Base-by-base conservation (phyloP, 2,888 invertebrate species). In the Leptogaster cylindrica region DNA sequence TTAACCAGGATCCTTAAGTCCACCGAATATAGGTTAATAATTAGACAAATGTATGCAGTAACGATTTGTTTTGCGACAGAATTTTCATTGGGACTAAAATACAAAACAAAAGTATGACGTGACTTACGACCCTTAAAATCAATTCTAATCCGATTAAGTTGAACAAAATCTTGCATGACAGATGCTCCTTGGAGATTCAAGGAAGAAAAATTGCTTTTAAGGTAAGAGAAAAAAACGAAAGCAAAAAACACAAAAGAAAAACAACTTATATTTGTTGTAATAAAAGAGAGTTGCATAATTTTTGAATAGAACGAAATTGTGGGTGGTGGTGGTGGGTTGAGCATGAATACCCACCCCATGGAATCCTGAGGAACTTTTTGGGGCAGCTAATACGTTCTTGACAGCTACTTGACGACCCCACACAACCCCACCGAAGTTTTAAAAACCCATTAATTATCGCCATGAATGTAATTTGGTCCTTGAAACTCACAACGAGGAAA, bases 381-480 rank as follows among this genome's bases (percentile, higher is more conserved):
- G 18, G 14, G 18, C 10, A 18, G 14, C 20, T 27, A 52, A 52
- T 23, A 33, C 18, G 52, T 8, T 27, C 52, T 31, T 52, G 52
- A 52, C 33, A 52, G 33, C 50, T 50, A 25, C 52, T 33, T 8
- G 10, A 52, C n/a, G 46, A 46, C 23, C 20, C 25, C 46, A 46
- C 18, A 23, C 25, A n/a, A 20, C 46, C 8, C 46, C 46, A 20
- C 23, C n/a, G 20, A 55, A 36, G 36, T 39, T 39, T 36, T 55
- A 23, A 55, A 39, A 36, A 55, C n/a, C 55, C 39, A 55, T 55
- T 55, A 55, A 55, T 55, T 55, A 31, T 55, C 55, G 55, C 55
- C 39, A 55, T 36, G 36, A 36, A 39, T 55, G 55, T 55, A 55
- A 55, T 55, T 55, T 55, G 36, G 55, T 23, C 23, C 23, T 36